These are phyloP conservation scores for Aspidiotus destructor DNA, from an alignment of 2,888 invertebrate species.

Conservation along the genomic window DNA sequence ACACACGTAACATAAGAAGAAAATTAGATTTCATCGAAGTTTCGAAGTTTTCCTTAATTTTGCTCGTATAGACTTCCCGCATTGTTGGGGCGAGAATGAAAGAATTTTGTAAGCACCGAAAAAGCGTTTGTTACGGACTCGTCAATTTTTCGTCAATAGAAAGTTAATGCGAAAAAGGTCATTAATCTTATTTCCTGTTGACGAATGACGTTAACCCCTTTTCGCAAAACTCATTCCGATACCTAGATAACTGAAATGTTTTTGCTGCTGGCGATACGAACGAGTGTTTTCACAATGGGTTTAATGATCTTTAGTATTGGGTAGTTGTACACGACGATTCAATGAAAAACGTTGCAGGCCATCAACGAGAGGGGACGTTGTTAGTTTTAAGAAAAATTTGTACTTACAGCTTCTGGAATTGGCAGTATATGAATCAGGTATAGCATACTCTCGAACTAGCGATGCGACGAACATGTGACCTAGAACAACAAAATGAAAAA, in stretches of 20 bases:
- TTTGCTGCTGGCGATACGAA: background rate
- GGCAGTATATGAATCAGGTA: background rate
- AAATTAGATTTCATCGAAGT: too few species aligned
- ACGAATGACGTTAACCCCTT: conserved; percentile 32
- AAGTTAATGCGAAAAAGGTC: conserved; percentile 31
- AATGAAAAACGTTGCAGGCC: background rate
- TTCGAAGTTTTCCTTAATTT: too few species aligned
- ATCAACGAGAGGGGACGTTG: background rate
- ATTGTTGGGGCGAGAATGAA: too few species aligned
- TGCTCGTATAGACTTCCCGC: too few species aligned
- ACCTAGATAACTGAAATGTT: background rate
- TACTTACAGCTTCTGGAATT: conserved; percentile 4
- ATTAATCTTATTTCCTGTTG: conserved; percentile 28
- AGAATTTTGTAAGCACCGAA: too few species aligned
- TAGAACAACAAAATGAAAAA: background rate
- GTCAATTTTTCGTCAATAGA: conserved; percentile 31
- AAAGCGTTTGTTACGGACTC: conserved; percentile 15
- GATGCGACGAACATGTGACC: background rate
- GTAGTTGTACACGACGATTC: background rate
- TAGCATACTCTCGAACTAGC: background rate
- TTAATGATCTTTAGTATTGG: background rate
- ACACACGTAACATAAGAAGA: too few species aligned
- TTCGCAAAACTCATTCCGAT: background rate
- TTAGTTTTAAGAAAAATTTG: background rate
- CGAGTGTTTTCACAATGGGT: conserved; percentile 1